These are phyloP conservation scores for Baccha elongata DNA, from an alignment of 2,888 invertebrate species.

Conservation along the genomic window DNA sequence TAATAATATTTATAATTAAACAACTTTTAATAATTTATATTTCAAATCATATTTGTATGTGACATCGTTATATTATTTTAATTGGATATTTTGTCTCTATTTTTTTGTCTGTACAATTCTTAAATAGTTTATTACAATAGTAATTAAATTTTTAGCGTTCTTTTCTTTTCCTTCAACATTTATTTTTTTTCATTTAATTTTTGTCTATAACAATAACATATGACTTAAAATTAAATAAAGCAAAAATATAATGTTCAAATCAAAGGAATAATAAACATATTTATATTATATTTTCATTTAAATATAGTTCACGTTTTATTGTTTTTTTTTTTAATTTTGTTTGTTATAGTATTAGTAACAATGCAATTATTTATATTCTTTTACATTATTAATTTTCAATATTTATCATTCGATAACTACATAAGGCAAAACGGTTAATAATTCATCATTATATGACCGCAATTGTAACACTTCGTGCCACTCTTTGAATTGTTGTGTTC, in stretches of 20 bases:
- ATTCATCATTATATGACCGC: constrained; percentile 89
- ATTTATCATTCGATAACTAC: constrained; percentile 93
- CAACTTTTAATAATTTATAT: constrained; percentile 60
- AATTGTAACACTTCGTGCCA: constrained; percentile 94
- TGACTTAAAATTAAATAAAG: constrained; percentile 54
- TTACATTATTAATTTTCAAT: constrained; percentile 15
- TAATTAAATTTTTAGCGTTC: constrained; percentile 17
- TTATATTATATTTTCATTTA: constrained; percentile 15
- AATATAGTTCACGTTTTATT: constrained; percentile 52
- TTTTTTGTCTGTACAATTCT: constrained; percentile 51
- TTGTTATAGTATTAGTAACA: constrained; percentile 58
- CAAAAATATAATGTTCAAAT: constrained; percentile 24
- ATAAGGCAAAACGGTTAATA: constrained; percentile 96
- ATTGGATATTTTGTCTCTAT: constrained; percentile 37
- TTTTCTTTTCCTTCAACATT: not conserved
- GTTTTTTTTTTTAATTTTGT: not conserved
- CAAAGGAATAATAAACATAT: constrained; percentile 29
- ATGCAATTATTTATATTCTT: constrained; percentile 15
- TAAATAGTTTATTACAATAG: constrained; percentile 39
- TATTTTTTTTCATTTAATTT: constrained; percentile 4
- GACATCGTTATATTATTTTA: constrained; percentile 22
- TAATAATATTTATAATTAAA: constrained; percentile 36
- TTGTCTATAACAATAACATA: constrained; percentile 48
- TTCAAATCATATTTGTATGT: constrained; percentile 67
- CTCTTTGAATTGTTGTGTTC: constrained; percentile 87